Evolutionary conservation across 2,888 invertebrate genomes (phyloP), one percentile per base, ranked within the genome.

Genomic region (Apotomis turbidana): DNA sequence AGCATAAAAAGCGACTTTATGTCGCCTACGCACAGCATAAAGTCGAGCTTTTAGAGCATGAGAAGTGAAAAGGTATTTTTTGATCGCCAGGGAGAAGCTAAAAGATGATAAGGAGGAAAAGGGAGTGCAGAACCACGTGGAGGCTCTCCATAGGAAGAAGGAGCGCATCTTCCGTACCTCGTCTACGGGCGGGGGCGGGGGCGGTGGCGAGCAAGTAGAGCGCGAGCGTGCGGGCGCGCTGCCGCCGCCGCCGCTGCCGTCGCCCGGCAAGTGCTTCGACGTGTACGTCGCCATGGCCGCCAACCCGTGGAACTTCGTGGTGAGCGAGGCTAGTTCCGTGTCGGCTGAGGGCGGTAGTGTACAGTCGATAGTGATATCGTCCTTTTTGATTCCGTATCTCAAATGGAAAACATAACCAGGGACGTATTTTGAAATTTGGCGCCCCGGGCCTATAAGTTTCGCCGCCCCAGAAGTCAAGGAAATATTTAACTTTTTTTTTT

Each of bases 201-300:
- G n/a, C n/a, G n/a, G 57, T 27, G 44, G 51, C 54, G 55, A 66
- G 67, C 71, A 71, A 27, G 70, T 71, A 57, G 57, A 62, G 68
- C 46, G 71, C 3, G 63, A 75, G 61, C 58, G 78, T 38, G 94
- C 91, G 2, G 60, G 75, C 52, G 77, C 80, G 69, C 82, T 93
- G 79, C 92, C 93, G 59, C 82, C 89, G 78, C 89, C 90, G 52
- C 71, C 83, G 75, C 84, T 94, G 76, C 93, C 93, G 59, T 80
- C 85, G 75, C 87, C 85, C 57, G 95, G 94, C 3, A 87, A 93
- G 51, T 95, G 94, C 81, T 96, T 96, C 81, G 96, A 96, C 81
- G 95, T 97, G 12, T 94, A 95, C 80, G 93, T 97, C 70, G 95
- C 96, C 0, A 95, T 96, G 92, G 96, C 97, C 0, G 96, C 97